Evolutionary conservation across 2,113 vertebrate genomes (phyloP).

Genomic region (Alosa alosa): DNA sequence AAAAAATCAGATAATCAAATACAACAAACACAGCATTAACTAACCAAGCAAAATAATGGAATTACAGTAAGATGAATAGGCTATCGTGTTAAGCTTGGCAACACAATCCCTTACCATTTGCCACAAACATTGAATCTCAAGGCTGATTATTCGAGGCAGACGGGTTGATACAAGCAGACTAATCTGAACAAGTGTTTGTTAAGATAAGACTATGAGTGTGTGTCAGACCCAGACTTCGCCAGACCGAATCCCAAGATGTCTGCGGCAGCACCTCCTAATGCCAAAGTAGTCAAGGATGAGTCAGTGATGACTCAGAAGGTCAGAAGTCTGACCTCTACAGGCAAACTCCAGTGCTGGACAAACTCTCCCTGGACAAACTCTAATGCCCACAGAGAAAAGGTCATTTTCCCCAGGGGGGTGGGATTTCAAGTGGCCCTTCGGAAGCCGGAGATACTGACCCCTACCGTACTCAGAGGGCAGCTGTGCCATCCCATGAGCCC

Average conservation of each 20-base stretch:
- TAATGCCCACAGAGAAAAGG: neutral
- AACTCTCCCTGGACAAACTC: neutral
- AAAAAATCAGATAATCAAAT: slow-evolving; percentile 29
- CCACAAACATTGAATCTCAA: neutral
- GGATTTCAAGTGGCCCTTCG: slow-evolving; percentile 30
- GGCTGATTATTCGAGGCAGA: neutral
- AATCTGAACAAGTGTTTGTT: neutral
- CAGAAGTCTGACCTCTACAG: neutral
- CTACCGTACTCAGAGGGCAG: neutral
- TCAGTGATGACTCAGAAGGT: neutral
- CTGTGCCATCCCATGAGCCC: slow-evolving; percentile 31
- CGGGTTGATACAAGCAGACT: neutral
- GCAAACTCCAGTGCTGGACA: neutral
- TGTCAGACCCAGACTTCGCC: neutral
- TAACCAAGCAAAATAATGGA: slow-evolving; percentile 34
- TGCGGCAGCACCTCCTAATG: neutral
- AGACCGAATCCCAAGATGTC: neutral
- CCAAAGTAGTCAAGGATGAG: neutral
- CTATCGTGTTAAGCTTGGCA: neutral
- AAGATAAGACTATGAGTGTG: neutral
- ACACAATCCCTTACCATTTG: slow-evolving; percentile 20
- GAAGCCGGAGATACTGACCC: neutral
- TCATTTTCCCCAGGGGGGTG: slow-evolving; percentile 15
- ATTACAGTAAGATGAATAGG: neutral
- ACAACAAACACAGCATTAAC: slow-evolving; percentile 31